Evolutionary conservation across 2,888 invertebrate species (phyloP), one percentile per base, ranked within the genome.

Genomic region (Drosophila atroscutellata): DNA sequence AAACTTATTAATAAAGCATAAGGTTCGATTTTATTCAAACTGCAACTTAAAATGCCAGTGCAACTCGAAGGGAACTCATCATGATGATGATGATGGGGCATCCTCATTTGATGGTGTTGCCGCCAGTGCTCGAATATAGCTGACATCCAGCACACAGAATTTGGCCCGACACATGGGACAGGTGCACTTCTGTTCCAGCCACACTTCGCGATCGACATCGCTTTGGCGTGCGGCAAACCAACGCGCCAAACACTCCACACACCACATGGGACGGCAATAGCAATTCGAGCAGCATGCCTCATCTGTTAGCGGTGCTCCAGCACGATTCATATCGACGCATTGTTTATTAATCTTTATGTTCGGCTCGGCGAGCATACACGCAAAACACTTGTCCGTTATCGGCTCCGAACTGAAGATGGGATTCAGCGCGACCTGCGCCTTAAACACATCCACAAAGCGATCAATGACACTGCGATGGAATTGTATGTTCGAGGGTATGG

Each of bases 211-310:
- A 72, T 95, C 94, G 34, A 95, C 93, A 75, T 95, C 94, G 82
- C 95, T 94, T 92, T 97, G 97, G 49, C 97, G 94, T 54, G 97
- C 96, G 18, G 97, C 97, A 94, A 97, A 98, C 97, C 97, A 97
- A 88, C 96, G 95, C 0, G 95, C 97, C 94, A 97, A 95, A 92
- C 97, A 98, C 79, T 96, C 95, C 28, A 95, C 93, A 93, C 98
- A 98, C 98, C 98, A 98, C 95, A 98, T 95, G 30, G 97, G 98
- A 60, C 97, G 95, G 91, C 97, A 97, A 90, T 95, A 95, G 90
- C 97, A 97, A 71, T 93, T 92, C 18, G 90, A 88, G 59, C 92
- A 93, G 67, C 93, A 93, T 34, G 91, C 86, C 34, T 91, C 93
- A 26, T 92, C 92, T 0, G 87, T 79, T 20, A 93, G 67, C 60